Base-by-base conservation (phyloP, 2,797 vertebrate genomes). In the Labeo calbasu region DNA sequence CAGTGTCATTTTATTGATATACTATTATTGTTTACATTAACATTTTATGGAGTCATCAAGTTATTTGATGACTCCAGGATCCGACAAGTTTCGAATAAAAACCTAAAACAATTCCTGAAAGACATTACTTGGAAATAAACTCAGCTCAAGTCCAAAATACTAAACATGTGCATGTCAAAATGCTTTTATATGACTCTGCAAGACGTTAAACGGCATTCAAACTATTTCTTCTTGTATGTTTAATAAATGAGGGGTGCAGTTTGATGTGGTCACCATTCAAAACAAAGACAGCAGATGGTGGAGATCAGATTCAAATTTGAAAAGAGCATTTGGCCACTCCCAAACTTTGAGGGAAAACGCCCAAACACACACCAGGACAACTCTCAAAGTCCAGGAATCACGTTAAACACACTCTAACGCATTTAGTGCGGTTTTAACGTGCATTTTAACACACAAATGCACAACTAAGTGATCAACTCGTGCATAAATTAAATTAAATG, bases 201-300 rank as follows among this genome's bases (percentile, higher is more conserved):
- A 11, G 32, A 61, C 3, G 11, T 69, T 46, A 13, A 13, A 13
- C 11, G 0, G 48, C 23, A 28, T 10, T 21, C 23, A 51, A 79
- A 51, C 36, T 1, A 19, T 10, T 43, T 57, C 1, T 59, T 59
- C 17, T 17, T 10, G 70, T 17, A 1, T 15, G 2, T 50, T 1
- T 51, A 25, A 32, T 14, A 1, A 0, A 1, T 21, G 13, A 53
- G 17, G 25, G 81, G 4, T 46, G 2, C 13, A 11, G 81, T 53
- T 51, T 63, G 11, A 68, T 4, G 4, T 46, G 73, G 40, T 70
- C 53, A 9, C 8, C 25, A 21, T 25, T 71, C 53, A 69, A 69
- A 48, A 71, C 66, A 79, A 78, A 79, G 76, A 10, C 19, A 71
- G 43, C 82, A 84, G 75, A 84, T 84, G 82, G 51, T n/a, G 4